Evolutionary conservation across 2,113 vertebrate species (phyloP).

Genomic region (Ancistrus triradiatus): DNA sequence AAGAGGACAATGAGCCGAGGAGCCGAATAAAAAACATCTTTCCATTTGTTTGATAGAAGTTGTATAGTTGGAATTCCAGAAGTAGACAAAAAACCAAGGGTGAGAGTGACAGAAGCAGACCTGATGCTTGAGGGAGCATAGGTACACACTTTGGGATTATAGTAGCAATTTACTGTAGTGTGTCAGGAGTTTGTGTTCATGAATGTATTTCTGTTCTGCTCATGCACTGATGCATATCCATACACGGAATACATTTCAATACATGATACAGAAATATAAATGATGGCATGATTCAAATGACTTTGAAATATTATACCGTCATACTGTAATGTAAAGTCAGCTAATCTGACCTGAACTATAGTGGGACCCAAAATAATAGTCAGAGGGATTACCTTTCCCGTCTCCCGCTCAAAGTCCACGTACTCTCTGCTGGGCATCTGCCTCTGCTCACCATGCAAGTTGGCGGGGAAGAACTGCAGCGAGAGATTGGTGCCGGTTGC

Average conservation of each 20-base stretch:
- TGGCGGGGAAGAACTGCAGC: conserved; percentile 99
- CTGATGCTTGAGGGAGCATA: neutral
- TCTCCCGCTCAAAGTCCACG: conserved; percentile 96
- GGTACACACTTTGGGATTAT: neutral
- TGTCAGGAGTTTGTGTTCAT: no score
- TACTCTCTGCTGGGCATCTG: conserved; percentile 95
- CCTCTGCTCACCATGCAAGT: conserved; percentile 92
- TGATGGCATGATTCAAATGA: no score
- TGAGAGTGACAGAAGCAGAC: no score
- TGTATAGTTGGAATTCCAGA: neutral
- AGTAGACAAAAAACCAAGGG: neutral
- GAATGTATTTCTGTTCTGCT: no score
- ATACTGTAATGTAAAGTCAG: no score
- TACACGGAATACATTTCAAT: no score
- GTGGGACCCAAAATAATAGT: neutral
- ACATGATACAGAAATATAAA: no score
- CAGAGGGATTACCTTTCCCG: conserved; percentile 85
- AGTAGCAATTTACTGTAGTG: neutral
- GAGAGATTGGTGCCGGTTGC: conserved; percentile 99
- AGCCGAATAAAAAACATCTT: conserved; percentile 6
- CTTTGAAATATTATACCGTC: no score
- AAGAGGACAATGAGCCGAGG: no score
- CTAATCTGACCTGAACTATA: neutral
- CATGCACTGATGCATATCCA: no score
- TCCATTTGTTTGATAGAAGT: neutral